phyloP scores from a whole-genome alignment of 2,797 vertebrate genomes.

The Antrozous pallidus region DNA sequence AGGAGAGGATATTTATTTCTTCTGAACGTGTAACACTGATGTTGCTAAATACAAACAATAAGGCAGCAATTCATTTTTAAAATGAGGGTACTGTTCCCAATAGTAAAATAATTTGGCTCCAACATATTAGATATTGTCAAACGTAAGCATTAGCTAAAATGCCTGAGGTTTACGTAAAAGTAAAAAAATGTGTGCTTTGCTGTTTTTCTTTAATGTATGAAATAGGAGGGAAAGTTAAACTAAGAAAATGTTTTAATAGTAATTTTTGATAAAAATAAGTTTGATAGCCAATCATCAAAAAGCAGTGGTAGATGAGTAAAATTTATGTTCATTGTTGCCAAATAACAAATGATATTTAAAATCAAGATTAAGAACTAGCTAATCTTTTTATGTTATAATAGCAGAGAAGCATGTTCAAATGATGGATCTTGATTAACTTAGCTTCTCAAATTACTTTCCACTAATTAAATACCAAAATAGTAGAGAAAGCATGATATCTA shows the following conservation, averaged over 20 bases:
- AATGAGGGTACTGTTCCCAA: background rate
- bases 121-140: slow-evolving; percentile 44
- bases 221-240: slow-evolving; percentile 28
- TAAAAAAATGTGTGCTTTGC: background rate
- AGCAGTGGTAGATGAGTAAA: slow-evolving; percentile 56
- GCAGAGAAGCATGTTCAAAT: slow-evolving; percentile 26
- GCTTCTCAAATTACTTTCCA: background rate
- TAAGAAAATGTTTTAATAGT: slow-evolving; percentile 5
- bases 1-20: slow-evolving; percentile 74
- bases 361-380: slow-evolving; percentile 58
- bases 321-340: slow-evolving; percentile 52
- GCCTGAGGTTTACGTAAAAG: slow-evolving; percentile 15
- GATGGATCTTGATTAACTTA: background rate
- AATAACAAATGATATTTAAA: slow-evolving; percentile 58
- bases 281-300: slow-evolving; percentile 52
- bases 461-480: slow-evolving; percentile 17
- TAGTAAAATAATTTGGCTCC: slow-evolving; percentile 56
- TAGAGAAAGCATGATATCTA: background rate
- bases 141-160: slow-evolving; percentile 27
- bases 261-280: slow-evolving; percentile 59
- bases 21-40: slow-evolving; percentile 64
- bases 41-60: slow-evolving; percentile 51
- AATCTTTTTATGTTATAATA: slow-evolving; percentile 47
- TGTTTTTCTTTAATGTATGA: background rate
- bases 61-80: slow-evolving; percentile 59